Conservation (phyloP, 2,113 vertebrate genomes). For the Marmota flaviventris region DNA sequence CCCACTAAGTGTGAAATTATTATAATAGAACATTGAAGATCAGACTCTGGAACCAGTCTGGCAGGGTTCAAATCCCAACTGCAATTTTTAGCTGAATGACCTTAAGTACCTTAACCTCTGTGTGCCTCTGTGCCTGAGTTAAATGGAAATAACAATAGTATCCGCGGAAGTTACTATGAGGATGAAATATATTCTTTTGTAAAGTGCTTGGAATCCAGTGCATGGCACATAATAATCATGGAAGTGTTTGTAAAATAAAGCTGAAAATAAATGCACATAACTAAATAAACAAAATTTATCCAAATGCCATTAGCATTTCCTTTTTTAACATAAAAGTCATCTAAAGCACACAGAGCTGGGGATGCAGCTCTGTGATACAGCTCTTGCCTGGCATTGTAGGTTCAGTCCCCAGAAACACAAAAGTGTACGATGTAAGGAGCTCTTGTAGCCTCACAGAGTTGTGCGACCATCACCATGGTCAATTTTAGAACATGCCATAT, state of each 20-base stretch:
- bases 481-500: not conserved
- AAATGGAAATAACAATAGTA: not conserved
- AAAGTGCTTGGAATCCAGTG: not conserved
- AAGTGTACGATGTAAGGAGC: not conserved
- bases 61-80: not conserved
- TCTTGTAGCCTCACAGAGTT: not conserved
- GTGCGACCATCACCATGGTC: not conserved
- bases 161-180: not conserved
- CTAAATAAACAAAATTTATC: not conserved
- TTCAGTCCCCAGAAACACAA: not conserved
- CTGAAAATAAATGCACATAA: not conserved
- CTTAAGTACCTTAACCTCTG: not conserved
- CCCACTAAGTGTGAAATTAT: no score
- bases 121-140: not conserved
- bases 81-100: not conserved
- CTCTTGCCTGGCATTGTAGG: not conserved
- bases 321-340: not conserved
- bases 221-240: not conserved
- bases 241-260: not conserved
- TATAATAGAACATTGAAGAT: not conserved
- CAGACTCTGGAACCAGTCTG: not conserved
- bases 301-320: not conserved
- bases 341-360: not conserved
- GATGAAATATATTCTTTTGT: not conserved
- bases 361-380: not conserved